Evolutionary conservation across 1,140 invertebrate species (phyloP), one percentile per base, ranked within the genome.

Genomic region (Drosophila sucinea): DNA sequence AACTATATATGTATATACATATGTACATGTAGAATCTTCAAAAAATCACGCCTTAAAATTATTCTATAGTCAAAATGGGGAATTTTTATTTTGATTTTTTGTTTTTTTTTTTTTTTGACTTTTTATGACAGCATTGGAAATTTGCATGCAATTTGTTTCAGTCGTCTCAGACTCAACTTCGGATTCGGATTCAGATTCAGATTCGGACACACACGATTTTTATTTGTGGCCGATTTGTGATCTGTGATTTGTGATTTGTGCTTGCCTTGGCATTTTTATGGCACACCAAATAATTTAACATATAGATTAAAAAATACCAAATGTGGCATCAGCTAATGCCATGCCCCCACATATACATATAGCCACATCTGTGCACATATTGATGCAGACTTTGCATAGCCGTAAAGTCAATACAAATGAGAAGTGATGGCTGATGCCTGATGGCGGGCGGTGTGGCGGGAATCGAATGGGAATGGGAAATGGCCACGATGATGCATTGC

Each of bases 311-410:
- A 77, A 77, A 77, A 55, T 47, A 57, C 60, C 73, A 78, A 86
- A 85, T 62, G 67, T 62, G 64, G 74, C 65, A 86, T 77, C 81
- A 69, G 40, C 63, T 58, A 74, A 65, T 56, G 67, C 65, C 80
- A 73, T 76, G 32, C 70, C 55, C 47, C 65, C 74, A 67, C 10
- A 54, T 40, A 66, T 27, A 29, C 54, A 41, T 17, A 25, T 61
- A 54, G 62, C 65, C 38, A 66, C 65, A 61, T 61, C 71, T 38
- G 51, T 51, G 23, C 44, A 32, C 75, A 78, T 65, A 75, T 75
- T 67, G 68, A 64, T 35, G 68, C 80, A 87, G 83, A 87, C 83
- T 84, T 87, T 87, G 84, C 83, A 87, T 79, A 89, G 80, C 80
- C 79, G 73, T 71, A 77, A 70, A 83, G 84, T 89, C 80, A 89